Base-by-base conservation (phyloP, 2,888 invertebrate species). In the Nemotelus pantherinus region DNA sequence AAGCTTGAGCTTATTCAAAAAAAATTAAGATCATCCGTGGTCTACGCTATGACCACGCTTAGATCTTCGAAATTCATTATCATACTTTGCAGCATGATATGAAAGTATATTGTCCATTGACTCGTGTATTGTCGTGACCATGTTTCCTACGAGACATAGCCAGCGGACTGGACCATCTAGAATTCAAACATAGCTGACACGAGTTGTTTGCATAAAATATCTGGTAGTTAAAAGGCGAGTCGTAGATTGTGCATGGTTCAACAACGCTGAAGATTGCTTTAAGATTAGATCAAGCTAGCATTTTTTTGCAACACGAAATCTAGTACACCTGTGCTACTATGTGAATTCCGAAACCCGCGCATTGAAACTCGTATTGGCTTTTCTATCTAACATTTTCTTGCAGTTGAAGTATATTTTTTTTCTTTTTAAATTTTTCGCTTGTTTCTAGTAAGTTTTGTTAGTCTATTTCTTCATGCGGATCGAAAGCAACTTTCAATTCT, bases 401-500 rank as follows among this genome's bases (percentile, higher is more conserved):
- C 65, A 65, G 39, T 6, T 5, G 9, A 68, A 44, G 53, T 47
- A 68, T 9, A 50, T 50, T 10, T 5, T 6, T 10, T 43, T 39
- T 43, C 63, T 63, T 63, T 63, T 6, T 9, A 63, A 7, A 1
- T 53, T 6, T 53, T 53, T 63, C 41, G 4, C 7, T 10, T 5
- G 10, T 5, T 50, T 7, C 50, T 5, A 50, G 50, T 50, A 50
- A 7, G 7, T 5, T 50, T 39, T 41, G 39, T 63, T 2, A 25
- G 0, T 63, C 63, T 63, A 9, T 39, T 63, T 67, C 55, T 70
- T 53, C 63, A 5, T 60, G 48, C 25, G 43, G 7, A 50, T 43
- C 60, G 63, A 63, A 74, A 60, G 47, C 60, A 63, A 74, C 74
- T 60, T 60, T 50, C 60, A 74, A 74, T 60, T 55, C 68, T 68